Evolutionary conservation across 2,797 vertebrate genomes (phyloP).

Genomic region (Hoplostethus mediterraneus): DNA sequence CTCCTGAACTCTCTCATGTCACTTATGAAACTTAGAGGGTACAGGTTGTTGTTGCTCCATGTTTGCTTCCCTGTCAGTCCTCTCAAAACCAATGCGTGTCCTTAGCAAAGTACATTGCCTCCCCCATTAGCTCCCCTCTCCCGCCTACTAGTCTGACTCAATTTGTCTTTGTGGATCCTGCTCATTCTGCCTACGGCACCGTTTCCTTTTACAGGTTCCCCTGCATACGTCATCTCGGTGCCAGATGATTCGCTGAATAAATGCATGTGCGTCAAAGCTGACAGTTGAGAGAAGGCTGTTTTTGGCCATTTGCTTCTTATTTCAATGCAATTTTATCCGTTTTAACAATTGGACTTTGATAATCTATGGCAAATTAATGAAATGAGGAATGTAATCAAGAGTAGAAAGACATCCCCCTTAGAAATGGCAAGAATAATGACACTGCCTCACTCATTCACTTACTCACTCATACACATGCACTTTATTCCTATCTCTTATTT

Average conservation of each 20-base stretch:
- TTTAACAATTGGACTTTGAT: background rate
- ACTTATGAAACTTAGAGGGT: too few relatives aligned
- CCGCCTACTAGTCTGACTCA: slow-evolving; percentile 50
- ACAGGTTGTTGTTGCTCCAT: background rate
- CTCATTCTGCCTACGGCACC: slow-evolving; percentile 21
- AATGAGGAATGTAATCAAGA: slow-evolving; percentile 15
- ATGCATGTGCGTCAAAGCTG: slow-evolving; percentile 29
- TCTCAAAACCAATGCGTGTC: slow-evolving; percentile 46
- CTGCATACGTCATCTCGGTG: slow-evolving; percentile 64
- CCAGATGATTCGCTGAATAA: slow-evolving; percentile 43
- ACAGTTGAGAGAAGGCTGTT: background rate
- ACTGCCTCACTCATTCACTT: slow-evolving; percentile 11
- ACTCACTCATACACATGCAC: slow-evolving; percentile 9
- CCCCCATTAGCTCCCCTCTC: slow-evolving; percentile 38
- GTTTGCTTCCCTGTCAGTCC: background rate
- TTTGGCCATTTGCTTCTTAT: slow-evolving; percentile 6
- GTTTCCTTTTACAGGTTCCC: slow-evolving; percentile 13
- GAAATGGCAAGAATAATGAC: slow-evolving; percentile 45
- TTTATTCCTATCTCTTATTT: slow-evolving; percentile 5
- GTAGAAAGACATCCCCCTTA: slow-evolving; percentile 22
- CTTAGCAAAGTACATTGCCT: slow-evolving; percentile 45
- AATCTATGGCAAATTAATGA: background rate
- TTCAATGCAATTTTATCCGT: background rate
- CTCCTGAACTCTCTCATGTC: background rate
- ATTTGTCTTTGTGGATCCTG: slow-evolving; percentile 20